These are phyloP conservation scores for Acanthopleura granulata DNA, from an alignment of 2,888 invertebrate species.

Conservation along the genomic window DNA sequence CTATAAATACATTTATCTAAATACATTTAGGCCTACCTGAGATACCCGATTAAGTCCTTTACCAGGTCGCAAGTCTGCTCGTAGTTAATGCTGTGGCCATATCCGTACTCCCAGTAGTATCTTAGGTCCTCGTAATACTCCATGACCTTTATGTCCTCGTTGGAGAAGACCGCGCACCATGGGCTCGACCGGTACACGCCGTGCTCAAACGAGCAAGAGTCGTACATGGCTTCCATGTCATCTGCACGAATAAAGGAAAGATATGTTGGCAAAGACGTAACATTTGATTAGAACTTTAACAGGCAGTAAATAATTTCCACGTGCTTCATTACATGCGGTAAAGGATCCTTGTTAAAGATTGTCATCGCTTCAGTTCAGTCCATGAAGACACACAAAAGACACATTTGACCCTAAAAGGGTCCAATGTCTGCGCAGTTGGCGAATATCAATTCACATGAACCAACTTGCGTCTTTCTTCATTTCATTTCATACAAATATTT, in stretches of 20 bases:
- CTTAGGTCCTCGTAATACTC: background rate
- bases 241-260: background rate
- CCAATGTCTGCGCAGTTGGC: too few relatives aligned
- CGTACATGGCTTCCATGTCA: background rate
- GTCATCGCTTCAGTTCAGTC: too few relatives aligned
- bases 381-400: too few relatives aligned
- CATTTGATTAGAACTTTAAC: background rate
- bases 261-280: background rate
- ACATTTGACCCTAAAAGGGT: too few relatives aligned
- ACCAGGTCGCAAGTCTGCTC: background rate
- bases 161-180: constrained; percentile 3
- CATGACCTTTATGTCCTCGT: background rate
- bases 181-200: background rate
- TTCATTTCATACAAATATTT: too few relatives aligned
- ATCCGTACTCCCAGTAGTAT: constrained; percentile 6
- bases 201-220: constrained; percentile 8
- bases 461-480: too few relatives aligned
- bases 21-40: too few relatives aligned
- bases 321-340: too few relatives aligned
- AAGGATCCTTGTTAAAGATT: too few relatives aligned
- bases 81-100: background rate
- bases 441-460: too few relatives aligned
- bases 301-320: background rate
- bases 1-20: too few relatives aligned
- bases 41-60: background rate